These are phyloP conservation scores for Buceros bicornis DNA, from an alignment of 2,797 vertebrate genomes.

Conservation along the genomic window DNA sequence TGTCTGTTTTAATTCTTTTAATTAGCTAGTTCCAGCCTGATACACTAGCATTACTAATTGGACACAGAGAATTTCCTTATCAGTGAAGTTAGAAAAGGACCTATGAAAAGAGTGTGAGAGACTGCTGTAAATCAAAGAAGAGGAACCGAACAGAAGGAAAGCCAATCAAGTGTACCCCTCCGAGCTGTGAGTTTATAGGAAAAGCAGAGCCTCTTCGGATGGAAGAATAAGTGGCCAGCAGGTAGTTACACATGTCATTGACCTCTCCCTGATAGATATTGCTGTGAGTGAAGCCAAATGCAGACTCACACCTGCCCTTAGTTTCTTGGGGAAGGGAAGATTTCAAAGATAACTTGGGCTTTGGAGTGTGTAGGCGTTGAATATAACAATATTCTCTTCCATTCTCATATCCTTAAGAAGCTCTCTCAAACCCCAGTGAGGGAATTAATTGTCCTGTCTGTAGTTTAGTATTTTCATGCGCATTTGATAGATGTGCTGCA, in stretches of 20 bases:
- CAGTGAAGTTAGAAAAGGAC: conserved; percentile 55
- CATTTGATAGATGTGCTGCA: not conserved
- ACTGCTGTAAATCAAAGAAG: conserved; percentile 68
- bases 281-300: conserved; percentile 27
- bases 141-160: conserved; percentile 70
- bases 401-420: not conserved
- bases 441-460: not conserved
- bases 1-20: conserved; percentile 61
- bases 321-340: not conserved
- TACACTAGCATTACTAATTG: conserved; percentile 71
- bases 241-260: conserved; percentile 67
- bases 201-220: not conserved
- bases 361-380: not conserved
- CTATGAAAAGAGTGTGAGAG: conserved; percentile 37
- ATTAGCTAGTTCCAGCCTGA: conserved; percentile 69
- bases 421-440: not conserved
- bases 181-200: conserved; percentile 52
- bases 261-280: conserved; percentile 42
- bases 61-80: conserved; percentile 66
- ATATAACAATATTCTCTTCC: not conserved
- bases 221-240: conserved; percentile 52
- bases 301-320: conserved; percentile 23
- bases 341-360: not conserved
- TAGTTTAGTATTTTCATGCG: not conserved
- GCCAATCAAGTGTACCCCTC: conserved; percentile 69